These are phyloP conservation scores for Diplodus sargus DNA, from an alignment of 2,797 vertebrate genomes.

Conservation along the genomic window DNA sequence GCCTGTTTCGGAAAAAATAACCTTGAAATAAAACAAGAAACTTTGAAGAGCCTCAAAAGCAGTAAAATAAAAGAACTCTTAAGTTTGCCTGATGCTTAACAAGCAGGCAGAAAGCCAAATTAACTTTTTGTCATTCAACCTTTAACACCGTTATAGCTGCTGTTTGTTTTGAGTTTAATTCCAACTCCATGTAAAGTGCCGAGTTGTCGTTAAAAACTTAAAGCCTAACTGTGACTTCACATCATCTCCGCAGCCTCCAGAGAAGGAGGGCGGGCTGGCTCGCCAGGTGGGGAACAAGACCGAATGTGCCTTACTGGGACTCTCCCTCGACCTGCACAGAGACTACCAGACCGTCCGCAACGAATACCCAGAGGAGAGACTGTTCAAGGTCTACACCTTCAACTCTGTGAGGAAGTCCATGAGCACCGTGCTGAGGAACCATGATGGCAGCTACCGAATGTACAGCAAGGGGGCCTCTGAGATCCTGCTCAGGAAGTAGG, in stretches of 20 bases:
- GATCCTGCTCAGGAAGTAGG: slow-evolving; percentile 98
- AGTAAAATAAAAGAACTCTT: background rate
- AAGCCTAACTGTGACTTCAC: background rate
- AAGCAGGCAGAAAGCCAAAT: background rate
- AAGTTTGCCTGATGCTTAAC: background rate
- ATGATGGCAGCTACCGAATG: slow-evolving; percentile 94
- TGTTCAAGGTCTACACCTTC: slow-evolving; percentile 98
- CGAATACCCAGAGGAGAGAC: slow-evolving; percentile 93
- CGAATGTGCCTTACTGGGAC: slow-evolving; percentile 95
- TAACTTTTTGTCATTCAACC: background rate
- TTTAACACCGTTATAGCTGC: background rate
- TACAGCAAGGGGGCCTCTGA: slow-evolving; percentile 98
- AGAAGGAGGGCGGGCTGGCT: slow-evolving; percentile 93
- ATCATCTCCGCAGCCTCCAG: slow-evolving; percentile 86
- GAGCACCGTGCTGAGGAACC: slow-evolving; percentile 94
- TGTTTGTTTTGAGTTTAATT: background rate
- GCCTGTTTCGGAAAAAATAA: background rate
- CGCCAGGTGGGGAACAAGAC: slow-evolving; percentile 99
- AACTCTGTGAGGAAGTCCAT: slow-evolving; percentile 98
- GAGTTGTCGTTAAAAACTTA: background rate
- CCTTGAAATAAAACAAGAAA: background rate
- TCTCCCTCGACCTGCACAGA: slow-evolving; percentile 89
- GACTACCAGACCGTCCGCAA: slow-evolving; percentile 91
- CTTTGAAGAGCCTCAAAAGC: background rate
- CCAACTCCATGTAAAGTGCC: background rate